phyloP scores from a whole-genome alignment of 2,113 vertebrate genomes.

The Cyprinodon variegatus region DNA sequence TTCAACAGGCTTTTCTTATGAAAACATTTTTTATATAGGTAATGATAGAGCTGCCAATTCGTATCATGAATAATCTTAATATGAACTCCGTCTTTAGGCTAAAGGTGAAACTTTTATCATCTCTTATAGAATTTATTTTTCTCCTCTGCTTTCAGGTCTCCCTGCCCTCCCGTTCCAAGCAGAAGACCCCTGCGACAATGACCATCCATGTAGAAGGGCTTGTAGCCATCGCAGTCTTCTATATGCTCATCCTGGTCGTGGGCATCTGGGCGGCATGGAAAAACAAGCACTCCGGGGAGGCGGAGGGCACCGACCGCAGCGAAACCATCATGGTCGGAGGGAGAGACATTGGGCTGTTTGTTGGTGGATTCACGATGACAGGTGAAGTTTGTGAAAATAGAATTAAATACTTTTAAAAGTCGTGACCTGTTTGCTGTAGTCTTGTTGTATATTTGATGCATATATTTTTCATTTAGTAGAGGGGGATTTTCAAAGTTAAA shows the following conservation, averaged over 20 bases:
- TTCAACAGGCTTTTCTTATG: no score
- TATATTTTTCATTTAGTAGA: background rate
- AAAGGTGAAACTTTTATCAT: background rate
- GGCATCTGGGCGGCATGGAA: conserved; percentile 99
- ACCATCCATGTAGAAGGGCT: conserved; percentile 93
- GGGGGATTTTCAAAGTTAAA: background rate
- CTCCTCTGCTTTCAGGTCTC: conserved; percentile 68
- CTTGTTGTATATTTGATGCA: background rate
- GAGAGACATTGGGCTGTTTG: conserved; percentile 95
- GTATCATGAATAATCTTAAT: no score
- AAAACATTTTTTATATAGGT: no score
- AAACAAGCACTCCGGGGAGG: conserved; percentile 90
- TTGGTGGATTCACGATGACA: conserved; percentile 98
- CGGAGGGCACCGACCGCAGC: conserved; percentile 86
- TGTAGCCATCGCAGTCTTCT: conserved; percentile 94
- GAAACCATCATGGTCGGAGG: conserved; percentile 98
- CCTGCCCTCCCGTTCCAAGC: conserved; percentile 81
- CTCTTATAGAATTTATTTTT: background rate
- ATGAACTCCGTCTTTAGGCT: no score
- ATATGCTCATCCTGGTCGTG: conserved; percentile 91
- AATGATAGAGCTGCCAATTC: no score
- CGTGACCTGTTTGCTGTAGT: background rate
- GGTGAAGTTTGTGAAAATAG: conserved; percentile 73
- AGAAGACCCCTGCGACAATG: conserved; percentile 77
- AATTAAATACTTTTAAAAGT: background rate